phyloP scores from a whole-genome alignment of 2,113 vertebrate species.

The Fulica atra region DNA sequence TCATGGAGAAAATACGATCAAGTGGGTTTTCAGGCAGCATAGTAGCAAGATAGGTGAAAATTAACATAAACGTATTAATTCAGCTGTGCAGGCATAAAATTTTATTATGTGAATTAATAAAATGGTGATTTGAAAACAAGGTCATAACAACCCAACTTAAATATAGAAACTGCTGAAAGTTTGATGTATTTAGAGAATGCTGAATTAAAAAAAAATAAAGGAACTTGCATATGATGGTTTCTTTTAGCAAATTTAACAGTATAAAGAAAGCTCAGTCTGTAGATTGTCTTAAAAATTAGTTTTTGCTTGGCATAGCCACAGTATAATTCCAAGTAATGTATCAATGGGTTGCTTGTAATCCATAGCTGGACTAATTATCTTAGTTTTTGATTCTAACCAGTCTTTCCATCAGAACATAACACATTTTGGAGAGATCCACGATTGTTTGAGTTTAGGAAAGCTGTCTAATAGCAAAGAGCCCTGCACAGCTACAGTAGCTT shows the following conservation, averaged over 20 bases:
- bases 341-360: background rate
- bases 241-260: background rate
- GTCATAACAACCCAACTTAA: background rate
- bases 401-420: background rate
- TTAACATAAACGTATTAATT: background rate
- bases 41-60: background rate
- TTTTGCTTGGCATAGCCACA: background rate
- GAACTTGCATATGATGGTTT: background rate
- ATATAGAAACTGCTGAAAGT: background rate
- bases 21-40: background rate
- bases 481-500: rapidly evolving
- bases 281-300: background rate
- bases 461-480: background rate
- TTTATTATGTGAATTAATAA: background rate
- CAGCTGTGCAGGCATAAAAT: background rate
- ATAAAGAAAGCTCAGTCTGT: background rate
- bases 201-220: background rate
- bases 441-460: background rate
- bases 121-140: background rate
- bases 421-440: background rate
- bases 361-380: background rate
- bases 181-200: background rate
- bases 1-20: background rate
- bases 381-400: no score
- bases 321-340: background rate